These are phyloP conservation scores for Callyntrura guangdongensis DNA, from an alignment of 2,888 invertebrate species.

Conservation along the genomic window DNA sequence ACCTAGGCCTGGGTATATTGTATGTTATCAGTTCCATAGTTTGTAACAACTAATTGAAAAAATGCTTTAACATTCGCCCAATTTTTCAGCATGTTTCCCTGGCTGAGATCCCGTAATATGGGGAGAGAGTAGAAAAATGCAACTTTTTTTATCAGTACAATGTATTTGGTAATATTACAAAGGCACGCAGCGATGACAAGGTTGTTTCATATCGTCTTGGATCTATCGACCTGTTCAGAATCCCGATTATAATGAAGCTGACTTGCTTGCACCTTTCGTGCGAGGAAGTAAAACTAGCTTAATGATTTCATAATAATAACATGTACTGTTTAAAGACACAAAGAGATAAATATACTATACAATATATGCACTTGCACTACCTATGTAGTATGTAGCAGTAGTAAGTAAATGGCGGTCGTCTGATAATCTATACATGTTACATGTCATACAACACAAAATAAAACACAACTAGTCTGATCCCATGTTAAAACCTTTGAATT, in stretches of 20 bases:
- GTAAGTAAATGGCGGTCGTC: constrained; percentile 24
- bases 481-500: constrained; percentile 54
- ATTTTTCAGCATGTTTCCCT: neutral
- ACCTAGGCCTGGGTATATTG: too few species aligned
- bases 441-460: neutral
- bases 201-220: constrained; percentile 59
- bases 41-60: too few species aligned
- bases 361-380: too few species aligned
- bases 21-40: too few species aligned
- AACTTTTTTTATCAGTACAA: neutral
- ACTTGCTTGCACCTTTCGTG: neutral
- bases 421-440: constrained; percentile 1
- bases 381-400: neutral
- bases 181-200: constrained; percentile 68
- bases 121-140: neutral
- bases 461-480: constrained; percentile 46
- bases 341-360: too few species aligned
- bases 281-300: constrained; percentile 32
- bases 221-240: constrained; percentile 48
- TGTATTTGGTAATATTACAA: constrained; percentile 35
- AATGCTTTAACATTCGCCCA: neutral
- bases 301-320: constrained; percentile 12
- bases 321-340: neutral
- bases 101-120: neutral
- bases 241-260: constrained; percentile 13